These are phyloP conservation scores for Alces alces DNA, from an alignment of 2,113 vertebrate genomes.

Conservation along the genomic window DNA sequence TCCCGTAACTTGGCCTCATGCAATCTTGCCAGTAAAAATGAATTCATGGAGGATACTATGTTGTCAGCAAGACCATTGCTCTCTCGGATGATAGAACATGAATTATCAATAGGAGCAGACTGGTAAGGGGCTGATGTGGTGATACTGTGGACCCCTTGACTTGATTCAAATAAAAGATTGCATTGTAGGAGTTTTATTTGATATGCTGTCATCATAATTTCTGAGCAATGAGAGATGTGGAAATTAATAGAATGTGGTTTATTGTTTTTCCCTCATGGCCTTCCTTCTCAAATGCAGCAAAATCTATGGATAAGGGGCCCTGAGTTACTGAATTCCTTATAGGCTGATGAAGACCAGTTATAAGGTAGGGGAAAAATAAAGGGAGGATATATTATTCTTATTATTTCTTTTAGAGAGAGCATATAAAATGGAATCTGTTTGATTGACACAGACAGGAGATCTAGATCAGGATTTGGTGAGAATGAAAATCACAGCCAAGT, in stretches of 20 bases:
- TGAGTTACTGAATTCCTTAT: not conserved
- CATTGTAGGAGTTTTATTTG: not conserved
- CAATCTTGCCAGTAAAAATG: not conserved
- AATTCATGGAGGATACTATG: not conserved
- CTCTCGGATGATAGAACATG: not conserved
- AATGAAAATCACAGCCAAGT: not conserved
- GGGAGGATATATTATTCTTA: not conserved
- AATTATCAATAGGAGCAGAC: not conserved
- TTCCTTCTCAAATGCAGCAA: not conserved
- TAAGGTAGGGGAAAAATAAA: not conserved
- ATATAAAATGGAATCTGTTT: not conserved
- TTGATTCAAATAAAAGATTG: not conserved
- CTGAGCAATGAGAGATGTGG: not conserved
- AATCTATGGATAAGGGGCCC: not conserved
- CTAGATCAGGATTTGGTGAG: not conserved
- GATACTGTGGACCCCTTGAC: not conserved
- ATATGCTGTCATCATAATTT: not conserved
- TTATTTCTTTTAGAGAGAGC: not conserved
- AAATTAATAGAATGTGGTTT: not conserved
- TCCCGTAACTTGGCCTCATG: not conserved
- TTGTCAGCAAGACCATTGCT: not conserved
- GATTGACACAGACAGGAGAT: not conserved
- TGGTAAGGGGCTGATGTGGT: not conserved
- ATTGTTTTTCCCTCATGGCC: not conserved
- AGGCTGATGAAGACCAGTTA: not conserved